Conservation (phyloP, 1,140 invertebrate genomes). For the Neodiprion lecontei region DNA sequence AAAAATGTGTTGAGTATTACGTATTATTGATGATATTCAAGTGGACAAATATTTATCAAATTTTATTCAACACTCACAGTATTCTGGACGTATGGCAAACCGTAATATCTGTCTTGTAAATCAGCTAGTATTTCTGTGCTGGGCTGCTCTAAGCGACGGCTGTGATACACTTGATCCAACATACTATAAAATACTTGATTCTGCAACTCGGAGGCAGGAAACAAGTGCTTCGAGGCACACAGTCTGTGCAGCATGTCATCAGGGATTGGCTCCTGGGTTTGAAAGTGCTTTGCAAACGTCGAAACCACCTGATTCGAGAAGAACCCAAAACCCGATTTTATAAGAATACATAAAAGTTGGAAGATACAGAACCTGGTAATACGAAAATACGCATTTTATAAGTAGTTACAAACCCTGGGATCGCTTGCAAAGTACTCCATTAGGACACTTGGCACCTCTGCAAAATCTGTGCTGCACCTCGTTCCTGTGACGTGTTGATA, state of each 20-base stretch:
- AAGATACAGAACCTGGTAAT: neutral
- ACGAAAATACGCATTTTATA: too few species aligned
- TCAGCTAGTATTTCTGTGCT: slow-evolving; percentile 84
- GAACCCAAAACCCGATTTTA: slow-evolving; percentile 2
- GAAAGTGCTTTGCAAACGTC: slow-evolving; percentile 90
- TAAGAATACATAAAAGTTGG: neutral
- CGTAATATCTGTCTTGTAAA: slow-evolving; percentile 85
- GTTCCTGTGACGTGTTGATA: slow-evolving; percentile 99
- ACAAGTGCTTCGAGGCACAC: slow-evolving; percentile 84
- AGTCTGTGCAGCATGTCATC: slow-evolving; percentile 78
- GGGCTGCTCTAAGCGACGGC: slow-evolving; percentile 60
- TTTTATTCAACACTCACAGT: slow-evolving; percentile 69
- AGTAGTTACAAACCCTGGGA: slow-evolving; percentile 69
- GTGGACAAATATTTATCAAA: slow-evolving; percentile 18
- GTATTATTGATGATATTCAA: slow-evolving; percentile 16
- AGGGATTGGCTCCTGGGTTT: slow-evolving; percentile 86
- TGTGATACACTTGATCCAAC: slow-evolving; percentile 91
- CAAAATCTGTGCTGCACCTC: slow-evolving; percentile 95
- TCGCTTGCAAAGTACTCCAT: slow-evolving; percentile 98
- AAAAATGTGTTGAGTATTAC: slow-evolving; percentile 20
- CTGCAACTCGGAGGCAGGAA: slow-evolving; percentile 90
- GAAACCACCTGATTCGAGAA: slow-evolving; percentile 72
- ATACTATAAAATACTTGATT: slow-evolving; percentile 76
- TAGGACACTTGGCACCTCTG: slow-evolving; percentile 96
- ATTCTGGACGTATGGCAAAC: slow-evolving; percentile 84